These are phyloP conservation scores for Excalfactoria chinensis DNA, from an alignment of 2,113 vertebrate species.

Conservation along the genomic window DNA sequence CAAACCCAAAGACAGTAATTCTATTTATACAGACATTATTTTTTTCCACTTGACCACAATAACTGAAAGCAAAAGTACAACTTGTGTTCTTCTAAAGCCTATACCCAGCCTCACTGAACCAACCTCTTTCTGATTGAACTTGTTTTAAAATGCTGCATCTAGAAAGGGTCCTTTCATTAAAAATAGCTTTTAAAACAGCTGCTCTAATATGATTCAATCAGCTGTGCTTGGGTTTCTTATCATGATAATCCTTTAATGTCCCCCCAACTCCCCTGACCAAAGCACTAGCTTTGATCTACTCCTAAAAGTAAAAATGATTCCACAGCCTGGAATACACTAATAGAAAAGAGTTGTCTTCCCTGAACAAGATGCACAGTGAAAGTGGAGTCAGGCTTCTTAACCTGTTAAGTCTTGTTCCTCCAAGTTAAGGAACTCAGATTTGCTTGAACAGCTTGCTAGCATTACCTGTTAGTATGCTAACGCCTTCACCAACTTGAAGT, in stretches of 20 bases:
- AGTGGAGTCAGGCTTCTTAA: not conserved
- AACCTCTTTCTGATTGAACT: not conserved
- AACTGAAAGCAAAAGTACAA: not conserved
- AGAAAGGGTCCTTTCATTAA: not conserved
- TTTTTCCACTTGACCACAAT: not conserved
- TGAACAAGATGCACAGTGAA: not conserved
- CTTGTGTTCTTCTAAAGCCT: not conserved
- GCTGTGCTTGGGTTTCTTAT: not conserved
- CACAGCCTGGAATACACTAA: not conserved
- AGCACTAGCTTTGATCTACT: not conserved
- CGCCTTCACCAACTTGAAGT: not conserved
- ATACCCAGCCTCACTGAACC: not conserved
- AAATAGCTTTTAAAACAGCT: not conserved
- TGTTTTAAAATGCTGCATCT: not conserved
- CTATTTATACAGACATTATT: not conserved
- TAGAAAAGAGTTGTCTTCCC: not conserved
- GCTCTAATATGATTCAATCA: not conserved
- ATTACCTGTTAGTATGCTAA: not conserved
- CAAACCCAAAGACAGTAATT: not conserved
- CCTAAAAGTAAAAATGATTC: not conserved
- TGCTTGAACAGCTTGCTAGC: not conserved
- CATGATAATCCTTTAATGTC: not conserved
- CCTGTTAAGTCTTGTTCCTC: too few species aligned
- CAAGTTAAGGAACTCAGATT: not conserved
- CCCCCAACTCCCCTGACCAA: not conserved